Percentiles rank a stretch among this genome's conserved stretches.
Conservation (phyloP, 2,797 vertebrate genomes). For the Sebastes trivittatus region DNA sequence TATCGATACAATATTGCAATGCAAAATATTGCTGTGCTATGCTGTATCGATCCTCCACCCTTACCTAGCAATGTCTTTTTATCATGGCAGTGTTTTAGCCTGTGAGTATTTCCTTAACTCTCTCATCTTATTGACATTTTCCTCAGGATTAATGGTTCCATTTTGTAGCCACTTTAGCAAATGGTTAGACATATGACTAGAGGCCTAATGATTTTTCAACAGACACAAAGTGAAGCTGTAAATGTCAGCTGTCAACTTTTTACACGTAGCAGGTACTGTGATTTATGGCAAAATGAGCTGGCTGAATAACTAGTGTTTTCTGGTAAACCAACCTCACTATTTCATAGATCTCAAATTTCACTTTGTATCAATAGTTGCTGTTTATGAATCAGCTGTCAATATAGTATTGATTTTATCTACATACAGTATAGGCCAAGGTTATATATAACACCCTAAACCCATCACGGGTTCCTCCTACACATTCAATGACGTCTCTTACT, state of each 20-base stretch:
- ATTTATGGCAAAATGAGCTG: neutral
- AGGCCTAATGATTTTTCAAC: constrained; percentile 6
- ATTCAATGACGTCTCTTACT: neutral
- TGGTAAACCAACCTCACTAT: neutral
- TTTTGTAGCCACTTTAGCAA: constrained; percentile 39
- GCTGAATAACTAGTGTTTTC: constrained; percentile 1
- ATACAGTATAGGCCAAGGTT: constrained; percentile 11
- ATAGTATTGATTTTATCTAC: constrained; percentile 23
- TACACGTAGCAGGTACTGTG: neutral
- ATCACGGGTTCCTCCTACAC: neutral
- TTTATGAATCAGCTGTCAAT: constrained; percentile 3
- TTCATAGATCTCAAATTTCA: constrained; percentile 13
- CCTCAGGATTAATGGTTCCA: constrained; percentile 9
- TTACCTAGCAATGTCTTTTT: neutral
- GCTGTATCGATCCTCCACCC: no score
- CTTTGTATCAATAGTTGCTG: neutral
- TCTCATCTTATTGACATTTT: constrained; percentile 3
- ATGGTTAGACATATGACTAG: constrained; percentile 4
- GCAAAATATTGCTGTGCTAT: no score
- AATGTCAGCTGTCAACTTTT: neutral
- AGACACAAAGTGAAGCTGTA: neutral
- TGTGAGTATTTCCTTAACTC: neutral
- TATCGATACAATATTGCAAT: no score
- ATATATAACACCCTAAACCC: neutral
- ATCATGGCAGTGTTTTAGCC: neutral